Base-by-base conservation (phyloP, 2,888 invertebrate species). In the Alcis repandata region DNA sequence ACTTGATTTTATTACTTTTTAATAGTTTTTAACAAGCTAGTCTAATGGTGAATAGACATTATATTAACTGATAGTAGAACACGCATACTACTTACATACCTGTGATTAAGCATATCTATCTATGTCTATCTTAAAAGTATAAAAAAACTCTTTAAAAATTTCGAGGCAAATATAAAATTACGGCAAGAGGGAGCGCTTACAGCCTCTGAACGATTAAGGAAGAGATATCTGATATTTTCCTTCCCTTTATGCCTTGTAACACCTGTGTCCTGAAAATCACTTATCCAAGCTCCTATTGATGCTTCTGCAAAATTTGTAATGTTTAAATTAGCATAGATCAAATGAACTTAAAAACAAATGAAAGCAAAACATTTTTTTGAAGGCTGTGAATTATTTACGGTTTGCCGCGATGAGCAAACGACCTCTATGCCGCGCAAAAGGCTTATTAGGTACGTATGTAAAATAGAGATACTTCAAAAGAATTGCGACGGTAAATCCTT, bases 221-320 rank as follows among this genome's bases (percentile, higher is more conserved):
- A 80, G 78, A 81, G 80, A 84, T 85, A 83, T 79, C 78, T 82
- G 80, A 86, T 84, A 81, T 80, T 82, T 86, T 84, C 84, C 83
- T 86, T 84, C 84, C 59, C 80, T 77, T 73, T 70, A 68, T 69
- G 68, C 57, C 69, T 33, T 51, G 19, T 46, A 49, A 46, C 69
- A 69, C 69, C 69, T 69, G 69, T 43, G 63, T 20, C 59, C 61
- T 62, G 58, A 54, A 43, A 58, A 63, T 58, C 33, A 33, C 32
- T 19, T 58, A 22, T 41, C 36, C 32, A 46, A 53, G 36, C 46
- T 38, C n/a, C 20, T 46, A 38, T 48, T 19, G 51, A n/a, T 51
- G 40, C 17, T 33, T 19, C n/a, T 32, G 59, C 27, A 32, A 60
- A 43, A 20, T 51, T 1, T 20, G 20, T 13, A 49, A 22, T 22